Base-by-base conservation (phyloP, 2,113 vertebrate genomes). In the Oreochromis spilurus region DNA sequence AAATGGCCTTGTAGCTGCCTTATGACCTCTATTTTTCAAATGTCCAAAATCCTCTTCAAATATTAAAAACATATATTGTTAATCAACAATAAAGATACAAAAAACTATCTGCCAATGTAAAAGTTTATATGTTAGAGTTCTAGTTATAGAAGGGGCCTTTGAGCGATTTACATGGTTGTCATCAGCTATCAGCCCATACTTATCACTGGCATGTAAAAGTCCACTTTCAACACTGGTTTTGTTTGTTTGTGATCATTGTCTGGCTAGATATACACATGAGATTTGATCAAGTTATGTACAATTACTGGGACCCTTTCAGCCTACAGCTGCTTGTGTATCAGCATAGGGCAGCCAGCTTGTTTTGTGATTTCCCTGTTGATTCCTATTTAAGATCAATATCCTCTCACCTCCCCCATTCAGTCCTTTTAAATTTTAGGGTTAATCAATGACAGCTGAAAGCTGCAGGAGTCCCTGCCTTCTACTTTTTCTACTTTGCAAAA, bases 321-420 rank as follows among this genome's bases (percentile, higher is more conserved):
- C 36, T 40, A 50, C 65, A 79, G 80, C 67, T 82, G 79, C 52
- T 55, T 70, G 55, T 75, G 16, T 34, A 45, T 75, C 36, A 83
- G 52, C 31, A 21, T 17, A 83, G 11, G 70, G 6, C 34, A 36
- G 48, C 3, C 12, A 57, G 19, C 43, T 43, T 92, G 19, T 70
- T 12, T 79, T 38, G 36, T 92, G 88, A 90, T 90, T 85, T 87
- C 77, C 72, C 7, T 48, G 52, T 87, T 91, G 91, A 85, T 87
- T 90, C 38, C 57, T 60, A 12, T 57, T 79, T 38, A 13, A 85
- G 91, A 93, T 92, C 90, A 75, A 94, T 92, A 91, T 85, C 87
- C 81, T 87, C 82, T 85, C 55, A 83, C 60, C 84, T 88, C 60
- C 58, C 72, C 1, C 62, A 89, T 81, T 91, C 34, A 83, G 81